Conservation (phyloP, 2,888 invertebrate genomes). For the Anoplius nigerrimus region DNA sequence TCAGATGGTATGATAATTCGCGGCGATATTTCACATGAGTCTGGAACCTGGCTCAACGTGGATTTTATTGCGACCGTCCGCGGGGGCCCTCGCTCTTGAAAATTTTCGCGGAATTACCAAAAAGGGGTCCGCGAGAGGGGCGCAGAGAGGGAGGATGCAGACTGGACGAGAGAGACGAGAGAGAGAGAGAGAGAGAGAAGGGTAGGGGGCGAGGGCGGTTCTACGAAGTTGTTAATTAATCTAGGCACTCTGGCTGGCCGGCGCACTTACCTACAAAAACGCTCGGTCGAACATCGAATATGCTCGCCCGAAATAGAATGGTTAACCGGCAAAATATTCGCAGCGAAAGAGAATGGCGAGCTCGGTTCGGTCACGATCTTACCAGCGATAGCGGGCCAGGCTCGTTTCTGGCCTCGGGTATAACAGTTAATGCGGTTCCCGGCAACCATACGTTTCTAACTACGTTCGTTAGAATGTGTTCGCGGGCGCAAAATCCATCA, state of each 20-base stretch:
- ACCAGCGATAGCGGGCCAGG: too few relatives aligned
- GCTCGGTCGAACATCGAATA: too few relatives aligned
- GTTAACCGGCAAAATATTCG: too few relatives aligned
- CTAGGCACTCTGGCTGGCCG: slow-evolving; percentile 40
- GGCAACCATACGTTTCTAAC: too few relatives aligned
- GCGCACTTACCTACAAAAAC: too few relatives aligned
- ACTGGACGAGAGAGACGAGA: not conserved
- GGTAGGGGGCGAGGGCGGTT: slow-evolving; percentile 22
- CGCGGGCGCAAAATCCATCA: too few relatives aligned
- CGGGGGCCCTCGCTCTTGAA: slow-evolving; percentile 26
- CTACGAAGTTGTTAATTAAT: slow-evolving; percentile 57
- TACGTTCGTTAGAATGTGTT: too few relatives aligned
- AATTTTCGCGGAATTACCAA: slow-evolving; percentile 56
- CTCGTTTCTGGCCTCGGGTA: too few relatives aligned
- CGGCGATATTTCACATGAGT: slow-evolving; percentile 69
- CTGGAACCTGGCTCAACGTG: slow-evolving; percentile 67
- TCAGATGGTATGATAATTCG: slow-evolving; percentile 73
- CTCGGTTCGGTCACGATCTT: too few relatives aligned
- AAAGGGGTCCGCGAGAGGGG: slow-evolving; percentile 35
- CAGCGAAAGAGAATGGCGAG: too few relatives aligned
- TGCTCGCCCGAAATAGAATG: too few relatives aligned
- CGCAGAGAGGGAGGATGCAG: slow-evolving; percentile 25
- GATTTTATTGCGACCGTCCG: slow-evolving; percentile 61
- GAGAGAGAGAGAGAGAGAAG: slow-evolving; percentile 21
- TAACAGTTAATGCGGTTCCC: too few relatives aligned